Evolutionary conservation across 2,797 vertebrate genomes (phyloP).

Genomic region (Columba guinea): DNA sequence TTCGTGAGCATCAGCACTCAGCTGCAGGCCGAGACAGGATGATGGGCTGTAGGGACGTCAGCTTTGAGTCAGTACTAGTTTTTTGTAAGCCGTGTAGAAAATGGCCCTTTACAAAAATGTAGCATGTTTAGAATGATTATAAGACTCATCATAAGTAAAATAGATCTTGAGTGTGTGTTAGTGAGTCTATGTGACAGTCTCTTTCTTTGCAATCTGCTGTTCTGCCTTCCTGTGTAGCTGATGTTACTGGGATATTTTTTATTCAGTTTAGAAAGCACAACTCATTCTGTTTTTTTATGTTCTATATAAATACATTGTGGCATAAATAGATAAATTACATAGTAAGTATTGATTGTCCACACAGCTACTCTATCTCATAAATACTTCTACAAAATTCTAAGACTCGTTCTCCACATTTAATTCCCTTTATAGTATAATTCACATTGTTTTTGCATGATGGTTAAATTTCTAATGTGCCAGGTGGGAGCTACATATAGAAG

Average conservation of each 20-base stretch:
- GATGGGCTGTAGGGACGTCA: neutral
- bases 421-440: constrained; percentile 36
- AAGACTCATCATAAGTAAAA: neutral
- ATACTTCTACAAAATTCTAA: constrained; percentile 31
- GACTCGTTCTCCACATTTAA: constrained; percentile 34
- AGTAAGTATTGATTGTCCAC: neutral
- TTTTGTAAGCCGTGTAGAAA: neutral
- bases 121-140: neutral
- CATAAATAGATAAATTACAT: neutral
- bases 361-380: constrained; percentile 16
- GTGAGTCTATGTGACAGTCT: neutral
- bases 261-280: constrained; percentile 41
- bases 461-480: constrained; percentile 28
- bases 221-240: neutral
- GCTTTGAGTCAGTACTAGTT: neutral
- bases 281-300: constrained; percentile 24
- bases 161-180: neutral
- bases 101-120: neutral
- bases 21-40: neutral
- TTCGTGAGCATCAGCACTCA: neutral
- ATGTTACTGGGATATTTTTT: constrained; percentile 14
- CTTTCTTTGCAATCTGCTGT: neutral
- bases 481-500: neutral
- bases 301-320: constrained; percentile 13
- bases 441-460: constrained; percentile 22